These are phyloP conservation scores for Pararge aegeria DNA, from an alignment of 1,140 invertebrate species.

Conservation along the genomic window DNA sequence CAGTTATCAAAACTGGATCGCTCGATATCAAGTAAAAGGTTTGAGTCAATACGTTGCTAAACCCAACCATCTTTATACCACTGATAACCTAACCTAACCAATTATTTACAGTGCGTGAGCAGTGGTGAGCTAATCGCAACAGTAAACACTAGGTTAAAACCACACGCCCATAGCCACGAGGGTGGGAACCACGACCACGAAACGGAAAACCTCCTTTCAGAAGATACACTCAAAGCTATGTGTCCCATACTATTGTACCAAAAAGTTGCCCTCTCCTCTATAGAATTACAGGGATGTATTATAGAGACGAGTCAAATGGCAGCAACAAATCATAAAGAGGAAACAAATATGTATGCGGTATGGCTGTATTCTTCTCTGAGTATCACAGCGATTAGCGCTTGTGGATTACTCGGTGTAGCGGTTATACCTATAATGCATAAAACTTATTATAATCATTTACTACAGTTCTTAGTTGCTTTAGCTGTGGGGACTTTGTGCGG, in stretches of 20 bases:
- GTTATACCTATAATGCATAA: slow-evolving; percentile 95
- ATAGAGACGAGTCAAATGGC: slow-evolving; percentile 50
- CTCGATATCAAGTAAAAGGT: too few species aligned
- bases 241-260: slow-evolving; percentile 85
- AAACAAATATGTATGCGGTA: slow-evolving; percentile 75
- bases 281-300: slow-evolving; percentile 80
- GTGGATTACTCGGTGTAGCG: slow-evolving; percentile 90
- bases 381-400: slow-evolving; percentile 90
- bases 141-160: slow-evolving; percentile 68
- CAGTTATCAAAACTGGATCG: too few species aligned
- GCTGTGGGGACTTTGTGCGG: slow-evolving; percentile 95
- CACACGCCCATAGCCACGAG: slow-evolving; percentile 40
- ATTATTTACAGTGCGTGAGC: slow-evolving; percentile 68
- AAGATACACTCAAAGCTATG: slow-evolving; percentile 75
- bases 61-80: too few species aligned
- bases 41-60: too few species aligned
- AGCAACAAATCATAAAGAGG: slow-evolving; percentile 24
- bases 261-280: slow-evolving; percentile 76
- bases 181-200: slow-evolving; percentile 48
- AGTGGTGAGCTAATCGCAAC: slow-evolving; percentile 69
- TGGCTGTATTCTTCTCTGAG: slow-evolving; percentile 91
- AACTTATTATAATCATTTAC: slow-evolving; percentile 92
- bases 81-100: too few species aligned
- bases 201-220: slow-evolving; percentile 44
- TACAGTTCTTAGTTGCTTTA: slow-evolving; percentile 95